Percentiles rank a stretch among this genome's conserved stretches.
Evolutionary conservation across 2,113 vertebrate genomes (phyloP).

Genomic region (Psittacula cyanocephala): DNA sequence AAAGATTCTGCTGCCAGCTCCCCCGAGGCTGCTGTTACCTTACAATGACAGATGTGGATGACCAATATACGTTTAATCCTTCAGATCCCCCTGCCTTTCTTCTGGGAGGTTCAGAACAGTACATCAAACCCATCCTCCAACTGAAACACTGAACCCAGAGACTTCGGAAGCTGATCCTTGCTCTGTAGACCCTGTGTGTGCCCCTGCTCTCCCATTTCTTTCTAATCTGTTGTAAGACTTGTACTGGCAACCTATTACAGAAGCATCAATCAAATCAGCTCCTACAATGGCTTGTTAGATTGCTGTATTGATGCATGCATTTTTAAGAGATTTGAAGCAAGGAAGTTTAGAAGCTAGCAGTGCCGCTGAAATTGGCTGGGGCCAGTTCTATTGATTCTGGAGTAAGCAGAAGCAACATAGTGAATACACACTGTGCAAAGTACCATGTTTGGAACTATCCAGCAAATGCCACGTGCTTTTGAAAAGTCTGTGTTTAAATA

Average conservation of each 20-base stretch:
- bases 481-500: background rate
- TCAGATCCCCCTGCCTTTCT: background rate
- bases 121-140: background rate
- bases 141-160: background rate
- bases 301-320: conserved; percentile 5
- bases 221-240: conserved; percentile 54
- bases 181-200: background rate
- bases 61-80: conserved; percentile 11
- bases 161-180: conserved; percentile 48
- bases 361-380: background rate
- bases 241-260: conserved; percentile 53
- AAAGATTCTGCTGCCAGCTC: background rate
- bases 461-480: background rate
- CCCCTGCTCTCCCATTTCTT: conserved; percentile 37
- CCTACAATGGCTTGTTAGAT: conserved; percentile 26
- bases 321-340: background rate
- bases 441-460: background rate
- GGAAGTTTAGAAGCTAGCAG: background rate
- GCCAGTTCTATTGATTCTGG: background rate
- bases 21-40: background rate
- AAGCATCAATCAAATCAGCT: conserved; percentile 49
- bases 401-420: background rate
- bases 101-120: background rate
- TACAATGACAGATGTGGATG: conserved; percentile 16
- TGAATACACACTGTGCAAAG: background rate